A percentile compares a stretch with the other conserved stretches of the same genome.
Evolutionary conservation across 2,797 vertebrate genomes (phyloP).

Genomic region (Melanotaenia pygmaea): DNA sequence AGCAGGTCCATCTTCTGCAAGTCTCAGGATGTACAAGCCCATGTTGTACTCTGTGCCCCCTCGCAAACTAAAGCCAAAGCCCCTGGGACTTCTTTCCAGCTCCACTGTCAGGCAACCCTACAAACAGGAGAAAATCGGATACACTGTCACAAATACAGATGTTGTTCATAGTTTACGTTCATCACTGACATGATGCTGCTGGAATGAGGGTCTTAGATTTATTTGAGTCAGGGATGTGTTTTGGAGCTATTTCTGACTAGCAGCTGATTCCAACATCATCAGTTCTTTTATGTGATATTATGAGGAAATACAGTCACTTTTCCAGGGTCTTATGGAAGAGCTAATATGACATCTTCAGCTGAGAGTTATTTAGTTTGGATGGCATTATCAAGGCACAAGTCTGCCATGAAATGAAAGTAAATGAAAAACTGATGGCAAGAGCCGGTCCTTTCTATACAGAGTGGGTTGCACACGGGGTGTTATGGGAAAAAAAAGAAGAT

Average conservation of each 20-base stretch:
- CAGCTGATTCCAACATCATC: too few relatives aligned
- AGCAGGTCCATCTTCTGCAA: conserved; percentile 95
- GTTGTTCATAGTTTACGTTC: background rate
- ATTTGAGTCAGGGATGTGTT: background rate
- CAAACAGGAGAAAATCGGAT: background rate
- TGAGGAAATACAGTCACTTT: background rate
- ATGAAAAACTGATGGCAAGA: too few relatives aligned
- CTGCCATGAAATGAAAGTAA: too few relatives aligned
- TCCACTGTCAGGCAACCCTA: conserved; percentile 92
- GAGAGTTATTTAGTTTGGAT: too few relatives aligned
- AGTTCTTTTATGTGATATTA: background rate
- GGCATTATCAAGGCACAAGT: too few relatives aligned
- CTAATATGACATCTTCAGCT: too few relatives aligned
- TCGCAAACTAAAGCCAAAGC: conserved; percentile 97
- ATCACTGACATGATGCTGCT: background rate
- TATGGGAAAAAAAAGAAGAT: background rate
- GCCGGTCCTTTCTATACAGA: too few relatives aligned
- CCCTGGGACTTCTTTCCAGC: conserved; percentile 90
- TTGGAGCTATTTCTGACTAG: background rate
- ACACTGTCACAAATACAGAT: background rate
- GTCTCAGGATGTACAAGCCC: conserved; percentile 96
- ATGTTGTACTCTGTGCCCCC: conserved; percentile 99
- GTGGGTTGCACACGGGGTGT: too few relatives aligned
- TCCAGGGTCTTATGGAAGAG: background rate
- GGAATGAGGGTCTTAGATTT: background rate